Evolutionary conservation across 2,113 vertebrate genomes (phyloP), one percentile per base, ranked within the genome.

Genomic region (Myanophis thanlyinensis): DNA sequence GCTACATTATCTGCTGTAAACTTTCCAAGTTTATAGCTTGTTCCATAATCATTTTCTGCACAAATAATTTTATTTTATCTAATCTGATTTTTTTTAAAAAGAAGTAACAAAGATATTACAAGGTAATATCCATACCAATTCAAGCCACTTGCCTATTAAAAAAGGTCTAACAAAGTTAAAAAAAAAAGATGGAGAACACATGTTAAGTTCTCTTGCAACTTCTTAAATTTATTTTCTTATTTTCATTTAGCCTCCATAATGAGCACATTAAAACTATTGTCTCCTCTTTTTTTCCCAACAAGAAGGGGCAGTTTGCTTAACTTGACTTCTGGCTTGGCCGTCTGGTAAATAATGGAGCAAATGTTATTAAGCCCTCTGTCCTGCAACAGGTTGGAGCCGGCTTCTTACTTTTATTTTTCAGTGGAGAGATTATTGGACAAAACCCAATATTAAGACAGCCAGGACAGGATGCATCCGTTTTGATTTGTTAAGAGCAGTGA

Each of bases 321-420:
- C 85, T 47, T 90, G 56, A 93, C 85, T 93, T 93, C 92, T 93
- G 80, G 67, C 48, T 89, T 93, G 23, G 49, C 87, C 87, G 87
- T 40, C 87, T 46, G 25, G 23, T 86, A 86, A 67, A 86, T 54
- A 89, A 67, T 89, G 88, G 47, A 91, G n/a, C 40, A 90, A 89
- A 91, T 93, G 80, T 93, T 86, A 93, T 93, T 93, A 93, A 93
- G 54, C 3, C 86, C 47, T 86, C 92, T 86, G 80, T 89, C 92
- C 92, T 93, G 92, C 80, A 88, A 93, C 92, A 93, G 88, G 88
- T 93, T 90, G 92, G 92, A 93, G 92, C 92, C 92, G 59, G 80
- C 80, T 15, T 93, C 92, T 54, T 62, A 86, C 89, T 93, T 93
- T 93, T 84, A 90, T 93, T 93, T 93, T 93, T 93, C 88, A 93